Conservation (phyloP, 1,140 invertebrate species). For the Hylyphantes graminicola region DNA sequence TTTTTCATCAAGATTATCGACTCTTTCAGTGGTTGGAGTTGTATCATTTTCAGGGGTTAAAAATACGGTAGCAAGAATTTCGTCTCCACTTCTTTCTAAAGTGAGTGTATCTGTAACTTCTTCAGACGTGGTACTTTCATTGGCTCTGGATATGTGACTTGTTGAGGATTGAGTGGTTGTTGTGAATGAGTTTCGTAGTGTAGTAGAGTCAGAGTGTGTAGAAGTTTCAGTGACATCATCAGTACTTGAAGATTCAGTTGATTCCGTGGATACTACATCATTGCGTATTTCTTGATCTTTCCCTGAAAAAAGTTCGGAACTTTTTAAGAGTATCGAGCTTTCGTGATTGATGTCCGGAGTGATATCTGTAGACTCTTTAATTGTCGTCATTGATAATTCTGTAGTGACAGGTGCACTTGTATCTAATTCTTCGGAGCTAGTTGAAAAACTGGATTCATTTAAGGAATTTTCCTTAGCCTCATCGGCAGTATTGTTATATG, state of each 20-base stretch:
- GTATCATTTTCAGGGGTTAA: background rate
- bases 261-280: background rate
- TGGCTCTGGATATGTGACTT: background rate
- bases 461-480: background rate
- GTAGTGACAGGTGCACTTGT: background rate
- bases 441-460: background rate
- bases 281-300: background rate
- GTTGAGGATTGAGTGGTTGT: background rate
- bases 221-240: background rate
- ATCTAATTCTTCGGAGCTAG: background rate
- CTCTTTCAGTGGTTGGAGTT: background rate
- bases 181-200: background rate
- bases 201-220: too few relatives aligned
- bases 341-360: background rate
- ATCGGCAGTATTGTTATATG: background rate
- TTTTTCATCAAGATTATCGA: too few relatives aligned
- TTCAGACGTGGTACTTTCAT: background rate
- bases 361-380: background rate
- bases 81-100: conserved; percentile 16
- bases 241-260: background rate
- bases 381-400: background rate
- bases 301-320: conserved; percentile 4
- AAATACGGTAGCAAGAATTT: background rate
- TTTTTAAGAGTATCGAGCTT: background rate
- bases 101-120: background rate